phyloP scores from a whole-genome alignment of 2,888 invertebrate genomes.

The Himalopsyche anomala region DNA sequence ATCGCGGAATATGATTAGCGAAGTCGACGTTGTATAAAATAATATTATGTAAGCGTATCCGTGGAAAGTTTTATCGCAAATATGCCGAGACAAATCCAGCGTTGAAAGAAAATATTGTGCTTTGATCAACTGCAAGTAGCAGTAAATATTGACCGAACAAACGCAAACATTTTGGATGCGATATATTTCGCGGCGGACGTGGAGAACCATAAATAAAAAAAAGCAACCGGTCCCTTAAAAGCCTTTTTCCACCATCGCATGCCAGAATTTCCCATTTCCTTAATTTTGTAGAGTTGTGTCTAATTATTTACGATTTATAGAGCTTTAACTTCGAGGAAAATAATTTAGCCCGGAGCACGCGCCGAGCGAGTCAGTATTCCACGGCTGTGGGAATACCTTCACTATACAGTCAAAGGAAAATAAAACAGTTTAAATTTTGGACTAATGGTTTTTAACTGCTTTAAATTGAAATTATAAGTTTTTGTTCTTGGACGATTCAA shows the following conservation, averaged over 20 bases:
- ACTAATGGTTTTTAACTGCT: background rate
- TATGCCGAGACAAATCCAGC: slow-evolving; percentile 53
- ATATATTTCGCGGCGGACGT: slow-evolving; percentile 42
- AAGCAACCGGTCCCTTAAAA: slow-evolving; percentile 53
- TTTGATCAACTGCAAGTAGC: slow-evolving; percentile 61
- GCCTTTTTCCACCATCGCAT: slow-evolving; percentile 58
- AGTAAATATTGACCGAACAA: slow-evolving; percentile 61
- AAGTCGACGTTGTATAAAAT: background rate
- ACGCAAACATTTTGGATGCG: slow-evolving; percentile 56
- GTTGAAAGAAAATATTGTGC: slow-evolving; percentile 62
- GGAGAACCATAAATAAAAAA: slow-evolving; percentile 55
- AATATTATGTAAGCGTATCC: background rate
- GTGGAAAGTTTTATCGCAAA: background rate
- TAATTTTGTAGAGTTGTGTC: slow-evolving; percentile 64
- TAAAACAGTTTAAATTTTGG: slow-evolving; percentile 45
- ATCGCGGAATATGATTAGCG: too few species aligned
- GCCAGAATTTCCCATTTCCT: slow-evolving; percentile 61
- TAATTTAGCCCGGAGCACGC: slow-evolving; percentile 61
- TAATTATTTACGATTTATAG: slow-evolving; percentile 66
- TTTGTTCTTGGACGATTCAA: too few species aligned
- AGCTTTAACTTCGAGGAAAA: slow-evolving; percentile 62
- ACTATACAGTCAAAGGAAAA: slow-evolving; percentile 36
- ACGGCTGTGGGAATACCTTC: slow-evolving; percentile 15
- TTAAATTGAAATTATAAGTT: background rate
- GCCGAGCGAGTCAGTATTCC: slow-evolving; percentile 19